Percentiles rank a stretch among this genome's conserved stretches.
Conservation (phyloP, 2,113 vertebrate species). For the Neogale vison region DNA sequence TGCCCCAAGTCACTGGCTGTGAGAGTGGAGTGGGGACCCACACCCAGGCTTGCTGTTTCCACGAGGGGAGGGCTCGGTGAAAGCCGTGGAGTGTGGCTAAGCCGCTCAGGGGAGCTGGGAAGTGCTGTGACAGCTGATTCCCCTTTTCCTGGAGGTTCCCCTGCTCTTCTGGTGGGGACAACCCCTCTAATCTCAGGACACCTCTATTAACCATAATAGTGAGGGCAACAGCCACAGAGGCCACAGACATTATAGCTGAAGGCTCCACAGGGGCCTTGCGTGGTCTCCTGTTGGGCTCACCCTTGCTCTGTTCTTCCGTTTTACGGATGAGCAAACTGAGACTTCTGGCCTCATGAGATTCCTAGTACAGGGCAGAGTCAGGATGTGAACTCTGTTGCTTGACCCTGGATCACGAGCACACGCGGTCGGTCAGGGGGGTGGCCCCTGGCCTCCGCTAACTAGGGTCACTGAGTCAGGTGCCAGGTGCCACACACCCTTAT, state of each 20-base stretch:
- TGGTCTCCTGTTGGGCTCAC: not conserved
- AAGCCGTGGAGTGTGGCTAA: accelerated
- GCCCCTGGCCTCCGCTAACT: not conserved
- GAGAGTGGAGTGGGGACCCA: not conserved
- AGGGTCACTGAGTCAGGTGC: accelerated
- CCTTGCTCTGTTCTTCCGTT: not conserved
- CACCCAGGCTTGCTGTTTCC: not conserved
- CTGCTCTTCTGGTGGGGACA: not conserved
- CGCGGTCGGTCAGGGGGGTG: accelerated
- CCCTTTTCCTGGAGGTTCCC: no score
- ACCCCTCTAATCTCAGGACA: not conserved
- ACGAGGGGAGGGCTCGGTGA: not conserved
- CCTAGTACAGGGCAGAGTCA: not conserved
- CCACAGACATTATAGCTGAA: accelerated
- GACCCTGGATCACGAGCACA: no score
- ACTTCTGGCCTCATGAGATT: not conserved
- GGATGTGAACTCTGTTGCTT: not conserved
- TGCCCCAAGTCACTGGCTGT: not conserved
- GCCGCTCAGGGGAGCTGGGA: not conserved
- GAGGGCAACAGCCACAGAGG: not conserved
- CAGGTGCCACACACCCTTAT: not conserved
- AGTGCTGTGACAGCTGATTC: not conserved
- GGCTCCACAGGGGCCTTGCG: no score
- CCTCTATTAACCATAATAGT: not conserved
- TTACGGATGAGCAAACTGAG: not conserved